Evolutionary conservation across 2,888 invertebrate species (phyloP).

Genomic region (Drosophila neutralis): DNA sequence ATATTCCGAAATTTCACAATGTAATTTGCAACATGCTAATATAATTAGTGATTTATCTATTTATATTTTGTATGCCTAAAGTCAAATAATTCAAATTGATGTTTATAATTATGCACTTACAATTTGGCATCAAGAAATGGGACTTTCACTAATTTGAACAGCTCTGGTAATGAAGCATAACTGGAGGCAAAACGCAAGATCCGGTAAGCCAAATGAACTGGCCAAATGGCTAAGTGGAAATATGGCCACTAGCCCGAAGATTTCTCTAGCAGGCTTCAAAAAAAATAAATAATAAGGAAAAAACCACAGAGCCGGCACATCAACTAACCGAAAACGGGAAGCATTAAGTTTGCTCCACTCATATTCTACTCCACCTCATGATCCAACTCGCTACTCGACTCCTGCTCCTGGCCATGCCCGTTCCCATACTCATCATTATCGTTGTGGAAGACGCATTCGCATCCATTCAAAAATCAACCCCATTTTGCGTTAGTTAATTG

Average conservation of each 20-base stretch:
- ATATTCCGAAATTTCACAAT: background rate
- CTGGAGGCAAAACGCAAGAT: constrained; percentile 1
- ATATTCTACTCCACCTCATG: constrained; percentile 1
- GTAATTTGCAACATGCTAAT: background rate
- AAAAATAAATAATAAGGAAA: background rate
- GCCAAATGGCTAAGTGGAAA: constrained; percentile 3
- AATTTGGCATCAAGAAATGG: background rate
- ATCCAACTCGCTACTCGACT: constrained; percentile 8
- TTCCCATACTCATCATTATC: constrained; percentile 38
- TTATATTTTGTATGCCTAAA: background rate
- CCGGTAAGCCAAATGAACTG: constrained; percentile 23
- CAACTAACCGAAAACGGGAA: constrained; percentile 30
- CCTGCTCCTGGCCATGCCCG: background rate
- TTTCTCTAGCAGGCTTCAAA: background rate
- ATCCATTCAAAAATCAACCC: constrained; percentile 77
- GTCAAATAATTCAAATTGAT: background rate
- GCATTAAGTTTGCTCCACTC: constrained; percentile 20
- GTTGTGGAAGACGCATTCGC: constrained; percentile 38
- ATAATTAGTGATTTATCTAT: background rate
- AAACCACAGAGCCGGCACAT: constrained; percentile 36
- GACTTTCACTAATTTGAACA: background rate
- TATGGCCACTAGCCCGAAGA: constrained; percentile 18
- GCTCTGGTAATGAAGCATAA: background rate
- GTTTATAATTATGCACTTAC: background rate
- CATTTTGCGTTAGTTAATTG: constrained; percentile 75